phyloP scores from a whole-genome alignment of 2,888 invertebrate genomes.

The Hypselothyrea guttata region DNA sequence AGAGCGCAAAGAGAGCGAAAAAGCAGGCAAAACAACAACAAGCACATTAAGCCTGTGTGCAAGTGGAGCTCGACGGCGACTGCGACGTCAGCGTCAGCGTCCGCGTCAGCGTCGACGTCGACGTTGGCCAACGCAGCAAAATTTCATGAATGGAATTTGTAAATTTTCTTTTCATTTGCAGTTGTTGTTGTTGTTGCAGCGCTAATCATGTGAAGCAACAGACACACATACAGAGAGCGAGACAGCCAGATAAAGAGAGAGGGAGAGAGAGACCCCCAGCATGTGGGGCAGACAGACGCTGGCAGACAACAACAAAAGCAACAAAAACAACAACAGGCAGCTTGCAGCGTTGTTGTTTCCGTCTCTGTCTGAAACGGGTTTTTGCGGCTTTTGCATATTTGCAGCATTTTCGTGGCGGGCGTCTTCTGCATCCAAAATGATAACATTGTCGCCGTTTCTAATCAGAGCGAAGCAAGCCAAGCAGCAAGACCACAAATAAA shows the following conservation, averaged over 20 bases:
- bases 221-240: constrained; percentile 31
- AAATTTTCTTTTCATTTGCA: constrained; percentile 80
- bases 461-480: constrained; percentile 3
- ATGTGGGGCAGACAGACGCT: constrained; percentile 59
- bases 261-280: constrained; percentile 43
- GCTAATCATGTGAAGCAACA: constrained; percentile 69
- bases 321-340: too few species aligned
- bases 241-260: constrained; percentile 27
- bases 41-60: constrained; percentile 19
- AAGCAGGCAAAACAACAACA: constrained; percentile 27
- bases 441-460: constrained; percentile 18
- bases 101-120: constrained; percentile 54
- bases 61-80: constrained; percentile 45
- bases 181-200: constrained; percentile 37
- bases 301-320: constrained; percentile 35
- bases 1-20: constrained; percentile 20
- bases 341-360: constrained; percentile 48
- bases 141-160: constrained; percentile 82
- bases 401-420: constrained; percentile 31
- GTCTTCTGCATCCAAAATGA: constrained; percentile 11
- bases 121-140: constrained; percentile 64
- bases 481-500: constrained; percentile 3
- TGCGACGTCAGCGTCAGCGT: constrained; percentile 32
- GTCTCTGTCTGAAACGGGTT: constrained; percentile 59
- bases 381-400: constrained; percentile 46